Base-by-base conservation (phyloP, 1,140 invertebrate genomes). In the Rhyacophila brunnea region DNA sequence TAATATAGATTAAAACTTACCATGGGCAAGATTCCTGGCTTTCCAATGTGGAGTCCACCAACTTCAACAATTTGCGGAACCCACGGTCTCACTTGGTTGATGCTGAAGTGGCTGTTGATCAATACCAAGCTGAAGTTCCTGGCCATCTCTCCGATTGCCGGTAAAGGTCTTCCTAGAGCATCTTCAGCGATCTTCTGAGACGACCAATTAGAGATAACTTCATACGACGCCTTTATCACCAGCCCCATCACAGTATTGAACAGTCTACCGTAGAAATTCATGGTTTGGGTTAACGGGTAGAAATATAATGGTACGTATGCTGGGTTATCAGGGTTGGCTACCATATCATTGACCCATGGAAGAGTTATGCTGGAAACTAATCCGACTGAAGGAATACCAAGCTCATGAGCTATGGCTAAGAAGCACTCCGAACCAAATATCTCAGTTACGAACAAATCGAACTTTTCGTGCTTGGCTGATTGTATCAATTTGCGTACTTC, bases 401-500 rank as follows among this genome's bases (percentile, higher is more conserved):
- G 80, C 32, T 78, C 71, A 60, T 80, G 71, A 1, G 83, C 78
- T 7, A 86, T 65, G 0, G 82, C 81, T 9, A 75, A 67, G 50
- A 77, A 82, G 65, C 81, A 83, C 55, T 89, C 85, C 0, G 79
- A 83, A 19, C 83, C 84, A 62, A 89, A 89, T n/a, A 80, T 79
- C 69, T 89, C 86, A 0, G 83, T 83, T 10, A 90, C 73, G 1
- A 90, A 68, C 1, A 90, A 36, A 62, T 90, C 87, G 55, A 84
- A 89, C 48, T 55, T 61, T 40, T 15, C 3, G 5, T 78, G 77
- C 4, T 77, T 68, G 1, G 72, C 70, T 4, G 73, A 70, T 53
- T 75, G 70, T 1, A 78, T 54, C 4, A 79, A 53, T 3, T 70
- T 67, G 38, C 70, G 70, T 1, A 79, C 69, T 10, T 70, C 66